These are phyloP conservation scores for Campoletis sonorensis DNA, from an alignment of 1,140 invertebrate species.

Conservation along the genomic window DNA sequence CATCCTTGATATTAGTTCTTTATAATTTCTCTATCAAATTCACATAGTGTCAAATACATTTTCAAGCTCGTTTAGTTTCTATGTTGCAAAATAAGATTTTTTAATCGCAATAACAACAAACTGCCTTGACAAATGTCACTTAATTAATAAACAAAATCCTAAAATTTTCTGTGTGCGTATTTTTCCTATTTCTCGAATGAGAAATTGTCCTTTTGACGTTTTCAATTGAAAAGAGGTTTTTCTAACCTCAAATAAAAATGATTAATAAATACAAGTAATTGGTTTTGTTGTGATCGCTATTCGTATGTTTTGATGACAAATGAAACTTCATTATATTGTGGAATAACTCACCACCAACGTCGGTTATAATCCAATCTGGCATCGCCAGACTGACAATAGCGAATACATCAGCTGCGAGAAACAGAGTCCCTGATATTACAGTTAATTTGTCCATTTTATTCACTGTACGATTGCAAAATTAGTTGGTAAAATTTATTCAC, in stretches of 20 bases:
- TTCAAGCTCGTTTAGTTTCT: too few relatives aligned
- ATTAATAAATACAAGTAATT: too few relatives aligned
- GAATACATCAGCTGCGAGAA: conserved; percentile 94
- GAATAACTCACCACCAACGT: conserved; percentile 86
- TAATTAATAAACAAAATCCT: too few relatives aligned
- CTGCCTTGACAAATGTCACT: too few relatives aligned
- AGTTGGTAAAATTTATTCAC: background rate
- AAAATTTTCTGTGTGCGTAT: too few relatives aligned
- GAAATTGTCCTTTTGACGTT: too few relatives aligned
- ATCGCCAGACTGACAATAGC: conserved; percentile 94
- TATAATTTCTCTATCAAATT: background rate
- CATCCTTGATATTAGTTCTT: background rate
- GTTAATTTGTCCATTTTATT: conserved; percentile 93
- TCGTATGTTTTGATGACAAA: background rate
- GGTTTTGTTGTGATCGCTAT: background rate
- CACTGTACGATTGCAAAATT: background rate
- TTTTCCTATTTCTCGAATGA: too few relatives aligned
- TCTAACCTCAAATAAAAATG: too few relatives aligned
- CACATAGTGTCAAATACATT: too few relatives aligned
- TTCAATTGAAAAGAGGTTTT: too few relatives aligned
- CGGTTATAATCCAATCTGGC: conserved; percentile 97
- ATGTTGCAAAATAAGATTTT: too few relatives aligned
- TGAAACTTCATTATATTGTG: conserved; percentile 17
- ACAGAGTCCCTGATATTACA: conserved; percentile 93
- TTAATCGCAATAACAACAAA: too few relatives aligned